Evolutionary conservation across 2,113 vertebrate species (phyloP).

Genomic region (Microcebus murinus): DNA sequence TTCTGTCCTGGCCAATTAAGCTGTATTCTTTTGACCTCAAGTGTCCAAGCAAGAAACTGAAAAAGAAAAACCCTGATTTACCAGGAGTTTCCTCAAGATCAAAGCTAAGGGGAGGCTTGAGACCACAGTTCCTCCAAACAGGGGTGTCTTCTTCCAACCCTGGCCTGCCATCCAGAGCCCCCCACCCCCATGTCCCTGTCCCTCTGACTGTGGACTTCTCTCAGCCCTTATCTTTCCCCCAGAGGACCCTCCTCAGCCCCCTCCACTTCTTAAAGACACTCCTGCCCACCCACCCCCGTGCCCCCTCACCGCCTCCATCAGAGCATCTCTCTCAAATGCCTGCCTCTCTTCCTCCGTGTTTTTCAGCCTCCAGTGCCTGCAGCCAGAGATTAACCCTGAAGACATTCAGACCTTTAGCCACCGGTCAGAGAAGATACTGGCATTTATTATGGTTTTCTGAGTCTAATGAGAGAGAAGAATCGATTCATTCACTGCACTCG

Average conservation of each 20-base stretch:
- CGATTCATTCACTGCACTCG: rapidly evolving
- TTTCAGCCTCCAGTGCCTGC: background rate
- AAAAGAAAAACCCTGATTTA: background rate
- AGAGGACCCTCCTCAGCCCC: background rate
- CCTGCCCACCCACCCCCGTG: background rate
- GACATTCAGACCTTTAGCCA: background rate
- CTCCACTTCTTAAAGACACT: background rate
- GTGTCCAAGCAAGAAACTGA: background rate
- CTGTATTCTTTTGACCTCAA: background rate
- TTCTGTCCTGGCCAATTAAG: background rate
- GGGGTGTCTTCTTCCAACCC: background rate
- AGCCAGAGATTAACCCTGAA: background rate
- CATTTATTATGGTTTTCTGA: background rate
- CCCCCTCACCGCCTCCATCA: background rate
- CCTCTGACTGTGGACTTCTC: rapidly evolving
- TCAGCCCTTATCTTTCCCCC: no score
- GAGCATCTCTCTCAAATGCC: background rate
- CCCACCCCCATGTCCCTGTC: rapidly evolving
- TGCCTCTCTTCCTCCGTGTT: background rate
- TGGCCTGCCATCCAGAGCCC: background rate
- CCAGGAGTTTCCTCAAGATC: background rate
- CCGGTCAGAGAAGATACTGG: no score
- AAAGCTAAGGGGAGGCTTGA: background rate
- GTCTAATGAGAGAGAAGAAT: background rate
- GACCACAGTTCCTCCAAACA: background rate